Evolutionary conservation across 30 jellyfish, hydroid and myxozoan species (phyloP), one percentile per base, ranked within the genome.

Genomic region (Hydractinia echinata): DNA sequence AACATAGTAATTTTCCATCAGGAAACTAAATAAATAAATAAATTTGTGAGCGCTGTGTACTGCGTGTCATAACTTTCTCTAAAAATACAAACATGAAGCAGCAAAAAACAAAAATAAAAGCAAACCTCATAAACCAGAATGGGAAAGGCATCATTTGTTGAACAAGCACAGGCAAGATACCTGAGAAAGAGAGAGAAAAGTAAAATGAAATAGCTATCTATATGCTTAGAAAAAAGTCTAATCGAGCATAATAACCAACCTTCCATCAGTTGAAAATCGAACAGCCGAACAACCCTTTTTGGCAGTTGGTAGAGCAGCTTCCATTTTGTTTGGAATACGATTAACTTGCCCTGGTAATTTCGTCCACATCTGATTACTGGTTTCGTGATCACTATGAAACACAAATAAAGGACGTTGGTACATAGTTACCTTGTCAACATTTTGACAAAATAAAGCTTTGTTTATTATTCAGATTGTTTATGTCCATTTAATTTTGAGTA

Each of bases 301-400:
- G 20, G 95, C 95, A 48, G 95, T 61, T 13, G 95, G 98, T 15
- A 92, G 72, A 76, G 79, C 82, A 55, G 81, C 39, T 4, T 77
- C 54, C 72, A 83, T 66, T 52, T 84, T 83, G 60, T 92, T 92
- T 50, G 98, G 98, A 39, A 92, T 87, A 51, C 92, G 62, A 52
- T 86, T 86, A 55, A 90, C 88, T 84, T 92, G 98, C 5, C 95
- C 96, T 7, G 98, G 96, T 67, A 92, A 84, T 56, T 95, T 95
- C 61, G 82, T 88, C 98, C 98, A 92, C 54, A 87, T 83, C 49
- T 53, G 88, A 21, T n/a, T 73, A 49, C 66, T 70, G 49, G 62
- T 71, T 30, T 77, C 95, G n/a, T 82, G 77, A 49, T 82, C 82
- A 53, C 89, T 82, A 72, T 5, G 71, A 70, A 49, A 11, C 8